Evolutionary conservation across 64 coral and sea anemone species (phyloP), one percentile per base, ranked within the genome.

Genomic region (Anthopleura sola): DNA sequence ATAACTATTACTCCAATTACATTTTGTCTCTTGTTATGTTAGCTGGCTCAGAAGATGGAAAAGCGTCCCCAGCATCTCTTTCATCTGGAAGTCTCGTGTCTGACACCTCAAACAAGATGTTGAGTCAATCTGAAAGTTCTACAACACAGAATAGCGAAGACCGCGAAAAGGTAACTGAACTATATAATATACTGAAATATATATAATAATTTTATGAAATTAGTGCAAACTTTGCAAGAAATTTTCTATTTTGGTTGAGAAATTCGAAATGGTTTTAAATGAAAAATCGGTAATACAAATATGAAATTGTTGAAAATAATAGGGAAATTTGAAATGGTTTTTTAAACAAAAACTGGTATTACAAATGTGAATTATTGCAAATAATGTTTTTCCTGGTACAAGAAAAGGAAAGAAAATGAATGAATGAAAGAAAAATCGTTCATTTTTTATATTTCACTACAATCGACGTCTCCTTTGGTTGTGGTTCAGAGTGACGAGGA

Each of bases 401-500:
- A 40, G 6, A 40, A 40, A 40, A 6, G 39, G 6, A 40, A 44
- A 8, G 1, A 62, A 62, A 57, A 9, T 16, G 24, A 62, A 24
- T 7, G 66, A 34, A 29, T 34, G 66, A 32, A 32, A 32, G 34
- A 28, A 71, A 1, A 24, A 8, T 24, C n/a, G 60, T n/a, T 64
- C 60, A 64, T 64, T 44, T 44, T 44, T 44, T 71, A 12, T 71
- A 24, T 71, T 71, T 15, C 29, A 5, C 66, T 71, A 71, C 66
- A 14, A 71, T 71, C 6, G 14, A 71, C 14, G 14, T 33, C 10
- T 71, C 50, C 6, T 71, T 71, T 71, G 28, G 28, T n/a, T 64
- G 20, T 64, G 24, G 60, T 28, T 14, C 66, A 71, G 66, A 71
- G 66, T 71, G 66, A 71, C 66, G n/a, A 71, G 66, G 66, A 71